phyloP scores from a whole-genome alignment of 2,888 invertebrate species.

The Dynastes maya region DNA sequence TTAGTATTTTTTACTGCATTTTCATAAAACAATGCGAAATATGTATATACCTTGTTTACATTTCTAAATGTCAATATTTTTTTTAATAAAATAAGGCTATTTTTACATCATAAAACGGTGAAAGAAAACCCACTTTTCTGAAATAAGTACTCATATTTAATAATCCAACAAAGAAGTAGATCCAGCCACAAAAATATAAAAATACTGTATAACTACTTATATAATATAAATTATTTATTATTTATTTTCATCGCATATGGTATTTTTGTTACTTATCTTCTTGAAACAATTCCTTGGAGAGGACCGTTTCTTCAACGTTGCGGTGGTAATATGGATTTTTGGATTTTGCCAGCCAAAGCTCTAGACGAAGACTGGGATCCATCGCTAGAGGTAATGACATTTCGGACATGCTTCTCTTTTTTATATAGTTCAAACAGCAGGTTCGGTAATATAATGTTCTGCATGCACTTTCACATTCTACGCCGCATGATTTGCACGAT shows the following conservation, averaged over 20 bases:
- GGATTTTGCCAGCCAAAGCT: slow-evolving; percentile 67
- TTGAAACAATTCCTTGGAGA: slow-evolving; percentile 38
- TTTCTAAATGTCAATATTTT: no score
- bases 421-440: slow-evolving; percentile 83
- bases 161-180: slow-evolving; percentile 12
- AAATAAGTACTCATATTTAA: slow-evolving; percentile 12
- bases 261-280: slow-evolving; percentile 40
- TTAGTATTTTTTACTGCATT: no score
- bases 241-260: slow-evolving; percentile 13
- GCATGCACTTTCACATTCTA: slow-evolving; percentile 79
- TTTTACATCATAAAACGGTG: neutral
- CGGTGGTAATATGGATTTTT: slow-evolving; percentile 60
- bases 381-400: slow-evolving; percentile 60
- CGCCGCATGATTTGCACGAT: slow-evolving; percentile 79
- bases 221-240: slow-evolving; percentile 15
- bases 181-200: slow-evolving; percentile 50
- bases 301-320: slow-evolving; percentile 48
- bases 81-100: no score
- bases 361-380: slow-evolving; percentile 66
- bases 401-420: slow-evolving; percentile 71
- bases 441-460: slow-evolving; percentile 81
- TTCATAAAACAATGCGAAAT: no score
- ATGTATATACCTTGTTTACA: no score
- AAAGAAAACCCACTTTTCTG: slow-evolving; percentile 54
- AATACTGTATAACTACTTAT: slow-evolving; percentile 31